Conservation (phyloP, 2,113 vertebrate species). For the Lagenorhynchus albirostris region DNA sequence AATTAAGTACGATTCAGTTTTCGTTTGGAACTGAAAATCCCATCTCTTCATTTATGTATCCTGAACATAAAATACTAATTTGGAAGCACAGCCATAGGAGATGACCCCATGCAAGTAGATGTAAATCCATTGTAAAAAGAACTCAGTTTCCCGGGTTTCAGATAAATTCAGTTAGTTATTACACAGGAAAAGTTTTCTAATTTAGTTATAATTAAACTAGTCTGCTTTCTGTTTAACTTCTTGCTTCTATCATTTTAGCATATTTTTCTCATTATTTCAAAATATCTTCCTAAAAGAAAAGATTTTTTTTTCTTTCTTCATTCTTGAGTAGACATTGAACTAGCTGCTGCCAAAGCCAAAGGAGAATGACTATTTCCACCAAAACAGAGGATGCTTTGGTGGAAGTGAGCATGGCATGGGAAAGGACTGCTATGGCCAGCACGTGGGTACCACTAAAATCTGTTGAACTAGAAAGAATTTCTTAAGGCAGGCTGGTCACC, state of each 20-base stretch:
- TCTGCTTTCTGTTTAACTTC: background rate
- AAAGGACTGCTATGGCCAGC: background rate
- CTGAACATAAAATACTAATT: background rate
- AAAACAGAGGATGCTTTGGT: background rate
- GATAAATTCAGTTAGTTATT: background rate
- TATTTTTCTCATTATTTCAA: background rate
- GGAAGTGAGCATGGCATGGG: background rate
- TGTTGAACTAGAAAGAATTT: background rate
- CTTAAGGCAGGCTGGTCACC: background rate
- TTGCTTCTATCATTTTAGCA: background rate
- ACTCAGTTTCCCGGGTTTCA: background rate
- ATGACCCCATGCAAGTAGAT: background rate
- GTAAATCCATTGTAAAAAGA: background rate
- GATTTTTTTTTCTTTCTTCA: background rate
- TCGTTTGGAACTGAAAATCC: background rate
- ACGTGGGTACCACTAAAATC: background rate
- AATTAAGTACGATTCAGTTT: constrained; percentile 39
- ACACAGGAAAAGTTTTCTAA: background rate
- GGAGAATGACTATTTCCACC: background rate
- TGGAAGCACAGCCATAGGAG: background rate
- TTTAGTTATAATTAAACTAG: background rate
- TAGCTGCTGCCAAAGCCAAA: background rate
- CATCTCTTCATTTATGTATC: background rate
- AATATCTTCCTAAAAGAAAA: background rate
- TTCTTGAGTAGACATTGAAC: background rate